These are phyloP conservation scores for Linnaemya vulpina DNA, from an alignment of 2,888 invertebrate species.

Conservation along the genomic window DNA sequence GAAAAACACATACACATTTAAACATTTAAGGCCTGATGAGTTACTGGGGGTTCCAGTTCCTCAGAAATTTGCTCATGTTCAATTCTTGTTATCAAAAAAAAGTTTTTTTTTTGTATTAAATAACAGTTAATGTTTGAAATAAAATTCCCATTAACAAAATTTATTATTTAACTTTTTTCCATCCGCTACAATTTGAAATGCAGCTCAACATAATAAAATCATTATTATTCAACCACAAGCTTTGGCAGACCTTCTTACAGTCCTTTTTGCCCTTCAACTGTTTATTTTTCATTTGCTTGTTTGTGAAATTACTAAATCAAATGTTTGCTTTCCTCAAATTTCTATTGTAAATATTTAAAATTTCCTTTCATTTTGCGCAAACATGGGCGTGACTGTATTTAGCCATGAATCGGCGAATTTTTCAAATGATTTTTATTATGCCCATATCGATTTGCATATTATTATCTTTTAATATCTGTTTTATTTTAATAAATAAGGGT, in stretches of 20 bases:
- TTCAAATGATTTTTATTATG: conserved; percentile 26
- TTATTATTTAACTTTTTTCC: background rate
- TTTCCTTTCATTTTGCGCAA: background rate
- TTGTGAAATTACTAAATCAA: background rate
- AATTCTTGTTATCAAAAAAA: no score
- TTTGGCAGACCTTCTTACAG: background rate
- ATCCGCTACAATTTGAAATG: background rate
- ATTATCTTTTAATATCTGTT: background rate
- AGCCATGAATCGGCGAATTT: conserved; percentile 24
- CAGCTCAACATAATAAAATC: background rate
- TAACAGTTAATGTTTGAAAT: background rate
- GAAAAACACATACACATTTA: no score
- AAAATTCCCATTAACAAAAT: background rate
- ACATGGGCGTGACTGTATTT: conserved; percentile 9
- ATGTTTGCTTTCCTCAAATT: conserved; percentile 4
- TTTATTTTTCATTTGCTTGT: background rate
- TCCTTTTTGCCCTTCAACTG: background rate
- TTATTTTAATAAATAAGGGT: background rate
- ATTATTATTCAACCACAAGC: background rate
- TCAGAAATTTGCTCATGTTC: no score
- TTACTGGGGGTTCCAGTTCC: no score
- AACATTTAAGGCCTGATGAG: no score
- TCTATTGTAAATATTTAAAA: conserved; percentile 13
- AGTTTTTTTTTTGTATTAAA: no score
- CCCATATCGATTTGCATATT: conserved; percentile 23